Evolutionary conservation across 1,140 invertebrate genomes (phyloP), one percentile per base, ranked within the genome.

Genomic region (Aphelenchoides besseyi): DNA sequence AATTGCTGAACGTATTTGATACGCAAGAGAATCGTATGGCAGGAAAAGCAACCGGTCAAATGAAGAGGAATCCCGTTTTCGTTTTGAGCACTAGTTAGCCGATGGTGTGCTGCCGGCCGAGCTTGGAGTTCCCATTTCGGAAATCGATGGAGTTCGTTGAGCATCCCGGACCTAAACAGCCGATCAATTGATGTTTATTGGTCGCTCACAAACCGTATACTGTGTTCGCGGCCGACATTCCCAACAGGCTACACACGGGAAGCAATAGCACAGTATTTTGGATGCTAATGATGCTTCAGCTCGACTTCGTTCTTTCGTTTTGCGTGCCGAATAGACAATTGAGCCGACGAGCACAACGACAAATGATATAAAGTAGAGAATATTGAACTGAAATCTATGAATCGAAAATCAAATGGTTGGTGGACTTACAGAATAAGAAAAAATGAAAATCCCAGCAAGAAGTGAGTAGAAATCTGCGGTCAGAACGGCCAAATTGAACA

Each of bases 401-500:
- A 73, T 33, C 30, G 26, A n/a, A 71, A 2, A 63, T 41, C 30
- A 9, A 29, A 37, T 53, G 28, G 3, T 16, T 61, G 5, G 9
- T 9, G 63, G 57, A 76, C 70, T 86, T 86, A 92, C 92, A 88
- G 91, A 90, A 85, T 92, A 92, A 68, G 91, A 89, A 84, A 92
- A 92, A 70, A 92, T 87, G 76, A 90, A 88, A 79, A 93, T 90
- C 74, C 92, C 91, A 70, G 90, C 88, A 66, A 94, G 88, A 41
- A 93, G 88, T 37, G 91, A 90, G 85, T 92, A 93, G 83, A 92
- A 93, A 86, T 93, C 92, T 0, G 92, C 89, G 0, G 92, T 91
- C 29, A 94, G 86, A 68, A 93, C 88, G 2, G 91, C 90, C 18
- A 94, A 86, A 83, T 93, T 92, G 75, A 92, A 86, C 59, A 91